Percentiles rank a stretch among this genome's conserved stretches.
Conservation (phyloP, 2,113 vertebrate species). For the Saguinus midas region DNA sequence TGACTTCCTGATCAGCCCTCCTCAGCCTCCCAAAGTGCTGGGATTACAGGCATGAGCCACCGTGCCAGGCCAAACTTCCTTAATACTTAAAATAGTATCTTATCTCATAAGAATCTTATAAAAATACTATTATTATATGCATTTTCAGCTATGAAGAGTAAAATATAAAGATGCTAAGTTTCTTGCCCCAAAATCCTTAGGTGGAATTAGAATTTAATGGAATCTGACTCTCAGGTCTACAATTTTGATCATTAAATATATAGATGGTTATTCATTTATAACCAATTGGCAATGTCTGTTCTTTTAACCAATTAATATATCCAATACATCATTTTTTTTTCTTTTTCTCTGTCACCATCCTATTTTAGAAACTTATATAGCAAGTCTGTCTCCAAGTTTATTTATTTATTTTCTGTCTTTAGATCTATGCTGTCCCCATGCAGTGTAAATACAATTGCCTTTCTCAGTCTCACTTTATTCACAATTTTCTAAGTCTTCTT, state of each 20-base stretch:
- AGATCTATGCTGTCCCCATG: not conserved
- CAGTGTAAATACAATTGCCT: not conserved
- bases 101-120: not conserved
- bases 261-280: too few relatives aligned
- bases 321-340: not conserved
- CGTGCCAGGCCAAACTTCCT: not conserved
- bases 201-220: not conserved
- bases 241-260: not conserved
- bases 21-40: too few relatives aligned
- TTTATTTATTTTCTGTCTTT: not conserved
- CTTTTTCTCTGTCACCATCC: not conserved
- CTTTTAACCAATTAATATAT: not conserved
- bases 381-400: not conserved
- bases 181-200: not conserved
- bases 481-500: not conserved
- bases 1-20: too few relatives aligned
- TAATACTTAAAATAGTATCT: not conserved
- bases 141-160: not conserved
- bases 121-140: not conserved
- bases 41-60: too few relatives aligned
- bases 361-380: not conserved
- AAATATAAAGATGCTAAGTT: not conserved
- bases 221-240: not conserved
- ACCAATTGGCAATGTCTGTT: not conserved
- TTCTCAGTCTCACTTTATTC: not conserved